Percentiles rank a stretch among this genome's conserved stretches.
Evolutionary conservation across 1,140 invertebrate genomes (phyloP).

Genomic region (Lanistes nyassanus): DNA sequence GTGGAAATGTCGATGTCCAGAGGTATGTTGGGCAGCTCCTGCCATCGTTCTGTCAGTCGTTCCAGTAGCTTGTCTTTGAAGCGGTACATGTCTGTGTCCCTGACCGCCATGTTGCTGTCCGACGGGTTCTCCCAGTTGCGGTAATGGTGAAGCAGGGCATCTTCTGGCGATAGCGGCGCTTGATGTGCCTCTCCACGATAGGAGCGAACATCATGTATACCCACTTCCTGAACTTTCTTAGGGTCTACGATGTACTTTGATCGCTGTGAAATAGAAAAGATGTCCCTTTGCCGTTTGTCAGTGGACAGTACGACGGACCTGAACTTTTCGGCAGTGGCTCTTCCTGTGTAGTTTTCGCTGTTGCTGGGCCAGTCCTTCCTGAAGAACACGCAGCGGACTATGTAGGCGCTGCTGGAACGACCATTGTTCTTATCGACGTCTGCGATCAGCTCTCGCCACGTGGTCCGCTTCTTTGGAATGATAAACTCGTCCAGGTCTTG

Average conservation of each 20-base stretch:
- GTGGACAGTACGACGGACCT: constrained; percentile 34
- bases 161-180: constrained; percentile 76
- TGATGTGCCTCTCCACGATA: neutral
- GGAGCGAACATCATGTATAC: constrained; percentile 95
- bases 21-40: constrained; percentile 24
- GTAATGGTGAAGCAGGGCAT: constrained; percentile 90
- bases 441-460: constrained; percentile 35
- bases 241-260: constrained; percentile 92
- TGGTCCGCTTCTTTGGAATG: constrained; percentile 32
- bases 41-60: constrained; percentile 29
- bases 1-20: constrained; percentile 27
- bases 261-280: constrained; percentile 55
- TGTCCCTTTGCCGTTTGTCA: constrained; percentile 29
- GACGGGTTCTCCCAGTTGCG: constrained; percentile 70
- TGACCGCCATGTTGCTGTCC: constrained; percentile 16
- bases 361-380: constrained; percentile 41
- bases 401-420: neutral
- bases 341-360: constrained; percentile 9
- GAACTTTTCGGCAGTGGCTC: constrained; percentile 23
- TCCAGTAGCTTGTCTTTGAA: constrained; percentile 31
- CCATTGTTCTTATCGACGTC: neutral
- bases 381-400: constrained; percentile 41
- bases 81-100: constrained; percentile 29
- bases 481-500: constrained; percentile 48
- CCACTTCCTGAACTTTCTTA: constrained; percentile 84